Base-by-base conservation (phyloP, 2,888 invertebrate genomes). In the Thalpophila matura region DNA sequence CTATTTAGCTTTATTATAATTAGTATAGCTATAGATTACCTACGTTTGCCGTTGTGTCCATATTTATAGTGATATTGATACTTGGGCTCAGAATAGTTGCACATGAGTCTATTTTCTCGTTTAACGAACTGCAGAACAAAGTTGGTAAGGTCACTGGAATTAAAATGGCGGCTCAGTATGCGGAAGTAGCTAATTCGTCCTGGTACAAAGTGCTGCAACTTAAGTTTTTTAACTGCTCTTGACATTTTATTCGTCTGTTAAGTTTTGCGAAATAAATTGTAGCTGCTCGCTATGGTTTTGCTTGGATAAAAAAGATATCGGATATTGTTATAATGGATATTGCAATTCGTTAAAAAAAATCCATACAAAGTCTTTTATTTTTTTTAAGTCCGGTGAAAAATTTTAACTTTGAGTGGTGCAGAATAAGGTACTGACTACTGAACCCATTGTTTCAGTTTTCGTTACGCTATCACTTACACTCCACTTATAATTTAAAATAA, bases 151-250 rank as follows among this genome's bases (percentile, higher is more conserved):
- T 50, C 42, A 57, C 64, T 68, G 50, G 49, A 56, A 58, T 49
- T 65, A 63, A 74, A 68, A 56, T 58, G 57, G 66, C 43, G 51
- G 50, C 45, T 62, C 70, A 50, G 63, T 47, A 58, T 70, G 58
- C 66, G 77, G 73, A 79, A 65, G 74, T 74, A 50, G 47, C 57
- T 74, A 74, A 77, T 77, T 81, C 69, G 59, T 53, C 53, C 60
- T 53, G 46, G 58, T 46, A 50, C 58, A 64, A 62, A 67, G 58
- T 56, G 37, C 50, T 50, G 33, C 35, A 51, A 46, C 61, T 67
- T 67, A 67, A 45, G 68, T 59, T 62, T 75, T 61, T 66, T 37
- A 74, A 58, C 40, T 51, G 49, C 45, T 24, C 37, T 72, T 46
- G 7, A 64, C 22, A 45, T 69, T 50, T 24, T 40, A 57, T 55